These are phyloP conservation scores for Linhomoeus sp. DNA, from an alignment of 2,888 invertebrate species.

Conservation along the genomic window DNA sequence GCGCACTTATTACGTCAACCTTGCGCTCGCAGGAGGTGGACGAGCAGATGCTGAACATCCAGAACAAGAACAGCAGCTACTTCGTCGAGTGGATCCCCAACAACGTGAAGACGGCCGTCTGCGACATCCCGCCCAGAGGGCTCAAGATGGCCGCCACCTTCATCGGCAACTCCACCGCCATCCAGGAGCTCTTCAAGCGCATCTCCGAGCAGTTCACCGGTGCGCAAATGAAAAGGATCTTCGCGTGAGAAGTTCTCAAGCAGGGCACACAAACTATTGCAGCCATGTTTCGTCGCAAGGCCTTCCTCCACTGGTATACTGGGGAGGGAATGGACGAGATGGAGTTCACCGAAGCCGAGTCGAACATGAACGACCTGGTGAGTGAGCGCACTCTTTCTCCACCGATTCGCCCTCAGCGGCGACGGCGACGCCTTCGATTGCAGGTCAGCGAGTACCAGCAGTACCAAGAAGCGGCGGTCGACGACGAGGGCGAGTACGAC, in stretches of 20 bases:
- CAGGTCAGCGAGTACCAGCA: conserved; percentile 70
- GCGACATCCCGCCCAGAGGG: conserved; percentile 75
- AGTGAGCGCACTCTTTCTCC: too few relatives aligned
- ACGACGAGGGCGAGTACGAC: conserved; percentile 7
- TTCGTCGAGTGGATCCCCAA: conserved; percentile 78
- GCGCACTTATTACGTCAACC: too few relatives aligned
- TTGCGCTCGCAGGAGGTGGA: conserved; percentile 48
- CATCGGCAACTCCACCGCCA: conserved; percentile 71
- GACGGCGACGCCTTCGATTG: too few relatives aligned
- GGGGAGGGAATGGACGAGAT: conserved; percentile 94
- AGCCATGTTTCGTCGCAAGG: conserved; percentile 84
- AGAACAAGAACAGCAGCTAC: conserved; percentile 72
- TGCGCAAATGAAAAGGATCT: too few relatives aligned
- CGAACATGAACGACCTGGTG: conserved; percentile 57
- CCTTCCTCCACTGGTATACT: conserved; percentile 92
- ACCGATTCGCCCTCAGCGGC: too few relatives aligned
- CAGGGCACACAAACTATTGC: conserved; percentile 7
- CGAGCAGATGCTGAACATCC: conserved; percentile 77
- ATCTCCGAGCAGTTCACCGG: conserved; percentile 62
- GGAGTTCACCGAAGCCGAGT: conserved; percentile 90
- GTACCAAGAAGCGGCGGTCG: conserved; percentile 42
- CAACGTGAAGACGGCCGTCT: conserved; percentile 76
- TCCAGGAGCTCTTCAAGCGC: conserved; percentile 70
- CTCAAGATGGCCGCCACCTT: conserved; percentile 77
- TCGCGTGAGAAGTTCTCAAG: too few relatives aligned